Conservation (phyloP, 2,113 vertebrate species). For the Phyllostomus hastatus region DNA sequence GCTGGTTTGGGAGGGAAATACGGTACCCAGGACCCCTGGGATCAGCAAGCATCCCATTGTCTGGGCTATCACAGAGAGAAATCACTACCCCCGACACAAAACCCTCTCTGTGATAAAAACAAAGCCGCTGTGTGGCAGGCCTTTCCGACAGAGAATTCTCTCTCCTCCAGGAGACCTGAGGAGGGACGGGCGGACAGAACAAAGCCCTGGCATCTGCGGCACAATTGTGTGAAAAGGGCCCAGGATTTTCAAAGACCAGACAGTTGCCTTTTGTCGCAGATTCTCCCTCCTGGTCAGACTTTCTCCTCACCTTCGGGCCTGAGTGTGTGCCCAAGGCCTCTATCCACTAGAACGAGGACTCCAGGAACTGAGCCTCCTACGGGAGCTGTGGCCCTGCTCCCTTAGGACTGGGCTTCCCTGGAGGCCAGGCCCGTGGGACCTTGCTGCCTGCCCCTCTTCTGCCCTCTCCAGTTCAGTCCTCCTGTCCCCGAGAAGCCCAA, state of each 20-base stretch:
- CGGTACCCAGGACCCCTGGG: not conserved
- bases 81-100: conserved; percentile 26
- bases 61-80: not conserved
- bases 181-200: not conserved
- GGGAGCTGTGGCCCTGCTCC: not conserved
- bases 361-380: not conserved
- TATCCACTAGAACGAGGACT: conserved; percentile 9
- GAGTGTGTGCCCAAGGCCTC: not conserved
- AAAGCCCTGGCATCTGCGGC: conserved; percentile 58
- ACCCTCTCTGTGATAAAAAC: conserved; percentile 34
- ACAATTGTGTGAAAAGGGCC: not conserved
- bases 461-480: not conserved
- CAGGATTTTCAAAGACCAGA: not conserved
- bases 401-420: not conserved
- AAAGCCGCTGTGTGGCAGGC: conserved; percentile 40
- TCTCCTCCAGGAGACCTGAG: conserved; percentile 4
- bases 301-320: conserved; percentile 48
- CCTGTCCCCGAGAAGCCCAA: conserved; percentile 5
- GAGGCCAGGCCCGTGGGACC: not conserved
- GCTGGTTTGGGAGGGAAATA: conserved; percentile 12
- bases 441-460: not conserved
- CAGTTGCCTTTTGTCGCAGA: not conserved
- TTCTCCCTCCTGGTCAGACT: not conserved
- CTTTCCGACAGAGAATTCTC: not conserved
- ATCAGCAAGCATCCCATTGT: not conserved